Percentiles rank a stretch among this genome's conserved stretches.
phyloP scores from a whole-genome alignment of 2,797 vertebrate genomes.

The Kryptopterus vitreolus region DNA sequence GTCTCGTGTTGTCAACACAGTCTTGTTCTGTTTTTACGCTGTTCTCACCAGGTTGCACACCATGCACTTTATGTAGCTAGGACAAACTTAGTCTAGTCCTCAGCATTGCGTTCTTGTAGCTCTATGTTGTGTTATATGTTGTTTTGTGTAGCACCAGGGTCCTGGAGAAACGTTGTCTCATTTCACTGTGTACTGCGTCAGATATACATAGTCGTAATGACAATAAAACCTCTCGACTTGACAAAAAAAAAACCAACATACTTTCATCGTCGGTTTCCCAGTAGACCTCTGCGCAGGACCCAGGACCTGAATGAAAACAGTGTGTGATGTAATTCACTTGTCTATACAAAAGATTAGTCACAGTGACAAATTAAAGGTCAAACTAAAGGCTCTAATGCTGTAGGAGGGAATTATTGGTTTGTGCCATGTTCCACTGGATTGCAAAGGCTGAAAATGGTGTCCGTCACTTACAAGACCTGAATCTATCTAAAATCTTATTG shows the following conservation, averaged over 20 bases:
- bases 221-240: too few species aligned
- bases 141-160: too few species aligned
- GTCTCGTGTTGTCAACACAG: too few species aligned
- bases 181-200: too few species aligned
- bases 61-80: too few species aligned
- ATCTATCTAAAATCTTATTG: neutral
- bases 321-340: neutral
- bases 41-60: too few species aligned
- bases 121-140: too few species aligned
- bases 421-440: neutral
- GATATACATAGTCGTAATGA: too few species aligned
- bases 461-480: neutral
- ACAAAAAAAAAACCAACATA: slow-evolving; percentile 17
- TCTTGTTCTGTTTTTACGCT: too few species aligned
- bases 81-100: too few species aligned
- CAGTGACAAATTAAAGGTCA: neutral
- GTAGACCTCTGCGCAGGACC: slow-evolving; percentile 61
- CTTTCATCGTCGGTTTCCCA: slow-evolving; percentile 62
- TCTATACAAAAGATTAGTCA: neutral
- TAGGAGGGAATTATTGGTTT: neutral
- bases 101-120: too few species aligned
- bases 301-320: slow-evolving; percentile 47
- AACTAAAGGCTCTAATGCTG: neutral
- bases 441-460: neutral
- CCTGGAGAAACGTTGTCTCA: too few species aligned